A percentile compares a stretch with the other conserved stretches of the same genome.
Evolutionary conservation across 2,113 vertebrate species (phyloP).

Genomic region (Oncorhynchus kisutch): DNA sequence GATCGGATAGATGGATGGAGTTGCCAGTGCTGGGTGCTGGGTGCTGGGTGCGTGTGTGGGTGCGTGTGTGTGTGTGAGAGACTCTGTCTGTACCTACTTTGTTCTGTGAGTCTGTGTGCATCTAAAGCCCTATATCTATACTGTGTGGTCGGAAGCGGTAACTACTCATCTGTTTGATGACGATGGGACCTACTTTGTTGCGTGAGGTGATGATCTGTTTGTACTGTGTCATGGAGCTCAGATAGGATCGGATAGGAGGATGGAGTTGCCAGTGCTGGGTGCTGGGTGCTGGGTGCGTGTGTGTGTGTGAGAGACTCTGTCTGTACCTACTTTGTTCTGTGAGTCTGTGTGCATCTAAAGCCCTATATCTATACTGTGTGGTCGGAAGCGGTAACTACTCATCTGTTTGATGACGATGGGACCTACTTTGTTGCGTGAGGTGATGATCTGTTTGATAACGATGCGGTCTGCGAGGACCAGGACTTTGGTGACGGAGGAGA

Average conservation of each 20-base stretch:
- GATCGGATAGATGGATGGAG: conserved; percentile 35
- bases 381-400: background rate
- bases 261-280: too few relatives aligned
- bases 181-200: conserved; percentile 83
- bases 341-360: background rate
- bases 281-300: background rate
- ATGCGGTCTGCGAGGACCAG: conserved; percentile 93
- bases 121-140: background rate
- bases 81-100: background rate
- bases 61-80: background rate
- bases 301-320: background rate
- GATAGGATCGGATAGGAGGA: too few relatives aligned
- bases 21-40: background rate
- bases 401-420: too few relatives aligned
- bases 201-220: conserved; percentile 96
- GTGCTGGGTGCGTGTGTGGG: background rate
- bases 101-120: background rate
- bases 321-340: background rate
- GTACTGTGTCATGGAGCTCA: too few relatives aligned
- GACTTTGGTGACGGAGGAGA: conserved; percentile 97
- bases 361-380: background rate
- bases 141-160: background rate
- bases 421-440: conserved; percentile 93
- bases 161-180: background rate
- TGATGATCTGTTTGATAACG: conserved; percentile 97